phyloP scores from a whole-genome alignment of 2,888 invertebrate genomes.

The Pyrgus malvae region DNA sequence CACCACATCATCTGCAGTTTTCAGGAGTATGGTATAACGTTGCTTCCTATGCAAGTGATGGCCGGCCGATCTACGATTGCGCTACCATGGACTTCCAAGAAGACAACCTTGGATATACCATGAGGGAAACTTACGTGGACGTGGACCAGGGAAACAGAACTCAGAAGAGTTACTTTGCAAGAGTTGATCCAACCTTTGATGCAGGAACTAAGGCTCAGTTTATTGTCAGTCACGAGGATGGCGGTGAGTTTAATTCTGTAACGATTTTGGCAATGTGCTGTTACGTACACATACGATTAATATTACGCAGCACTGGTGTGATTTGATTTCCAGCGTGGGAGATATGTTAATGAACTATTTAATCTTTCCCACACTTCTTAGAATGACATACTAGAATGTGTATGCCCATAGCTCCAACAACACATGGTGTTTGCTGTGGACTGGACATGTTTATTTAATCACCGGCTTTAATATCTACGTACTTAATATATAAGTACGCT shows the following conservation, averaged over 20 bases:
- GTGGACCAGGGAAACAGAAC: slow-evolving; percentile 60
- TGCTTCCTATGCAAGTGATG: slow-evolving; percentile 69
- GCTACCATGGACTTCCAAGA: slow-evolving; percentile 67
- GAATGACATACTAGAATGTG: too few relatives aligned
- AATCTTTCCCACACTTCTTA: too few relatives aligned
- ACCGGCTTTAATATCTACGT: too few relatives aligned
- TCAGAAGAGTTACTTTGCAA: slow-evolving; percentile 68
- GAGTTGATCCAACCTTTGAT: slow-evolving; percentile 72
- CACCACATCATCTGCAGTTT: slow-evolving; percentile 65
- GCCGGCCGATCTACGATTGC: slow-evolving; percentile 63
- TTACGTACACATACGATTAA: too few relatives aligned
- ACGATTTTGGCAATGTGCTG: too few relatives aligned
- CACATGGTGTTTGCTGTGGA: too few relatives aligned
- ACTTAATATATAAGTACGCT: too few relatives aligned
- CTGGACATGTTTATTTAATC: too few relatives aligned
- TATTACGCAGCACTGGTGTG: too few relatives aligned
- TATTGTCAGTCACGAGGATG: slow-evolving; percentile 67
- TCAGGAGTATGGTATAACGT: slow-evolving; percentile 73
- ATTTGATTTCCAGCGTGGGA: too few relatives aligned
- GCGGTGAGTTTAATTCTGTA: slow-evolving; percentile 48
- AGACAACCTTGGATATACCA: slow-evolving; percentile 67
- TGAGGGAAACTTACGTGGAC: slow-evolving; percentile 65
- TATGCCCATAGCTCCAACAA: too few relatives aligned
- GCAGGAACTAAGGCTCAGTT: slow-evolving; percentile 68
- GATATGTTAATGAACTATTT: too few relatives aligned